phyloP scores from a whole-genome alignment of 1,140 invertebrate species.

The Drosophila pectinifera region DNA sequence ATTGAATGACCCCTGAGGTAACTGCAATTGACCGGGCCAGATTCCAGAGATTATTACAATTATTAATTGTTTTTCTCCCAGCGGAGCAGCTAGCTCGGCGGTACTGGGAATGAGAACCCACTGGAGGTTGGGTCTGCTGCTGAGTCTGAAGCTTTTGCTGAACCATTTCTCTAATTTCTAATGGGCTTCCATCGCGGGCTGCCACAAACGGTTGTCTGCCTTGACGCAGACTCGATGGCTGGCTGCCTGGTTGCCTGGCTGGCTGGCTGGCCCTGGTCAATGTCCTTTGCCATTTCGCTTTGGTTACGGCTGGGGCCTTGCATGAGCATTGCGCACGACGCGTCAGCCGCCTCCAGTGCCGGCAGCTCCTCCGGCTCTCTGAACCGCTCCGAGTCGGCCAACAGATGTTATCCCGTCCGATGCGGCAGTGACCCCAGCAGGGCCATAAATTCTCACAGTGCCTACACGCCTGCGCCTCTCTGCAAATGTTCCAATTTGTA shows the following conservation, averaged over 20 bases:
- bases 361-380: background rate
- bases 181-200: constrained; percentile 62
- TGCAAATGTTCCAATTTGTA: constrained; percentile 82
- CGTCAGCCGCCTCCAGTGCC: constrained; percentile 46
- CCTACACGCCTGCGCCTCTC: constrained; percentile 60
- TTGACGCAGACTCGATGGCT: constrained; percentile 35
- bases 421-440: constrained; percentile 75
- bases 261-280: constrained; percentile 61
- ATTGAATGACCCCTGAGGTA: constrained; percentile 25
- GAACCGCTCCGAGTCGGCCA: constrained; percentile 16
- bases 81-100: constrained; percentile 13
- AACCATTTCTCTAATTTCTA: constrained; percentile 70
- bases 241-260: constrained; percentile 31
- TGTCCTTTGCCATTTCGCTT: constrained; percentile 63
- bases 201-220: constrained; percentile 50
- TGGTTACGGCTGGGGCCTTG: constrained; percentile 51
- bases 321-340: constrained; percentile 80
- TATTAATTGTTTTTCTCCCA: constrained; percentile 54
- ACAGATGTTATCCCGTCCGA: constrained; percentile 76
- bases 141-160: constrained; percentile 29
- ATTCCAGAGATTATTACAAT: constrained; percentile 46
- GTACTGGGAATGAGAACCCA: constrained; percentile 19
- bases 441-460: constrained; percentile 81
- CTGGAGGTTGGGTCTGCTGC: background rate
- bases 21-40: constrained; percentile 41